These are phyloP conservation scores for Tonatia bakeri DNA, from an alignment of 2,113 vertebrate species.

Conservation along the genomic window DNA sequence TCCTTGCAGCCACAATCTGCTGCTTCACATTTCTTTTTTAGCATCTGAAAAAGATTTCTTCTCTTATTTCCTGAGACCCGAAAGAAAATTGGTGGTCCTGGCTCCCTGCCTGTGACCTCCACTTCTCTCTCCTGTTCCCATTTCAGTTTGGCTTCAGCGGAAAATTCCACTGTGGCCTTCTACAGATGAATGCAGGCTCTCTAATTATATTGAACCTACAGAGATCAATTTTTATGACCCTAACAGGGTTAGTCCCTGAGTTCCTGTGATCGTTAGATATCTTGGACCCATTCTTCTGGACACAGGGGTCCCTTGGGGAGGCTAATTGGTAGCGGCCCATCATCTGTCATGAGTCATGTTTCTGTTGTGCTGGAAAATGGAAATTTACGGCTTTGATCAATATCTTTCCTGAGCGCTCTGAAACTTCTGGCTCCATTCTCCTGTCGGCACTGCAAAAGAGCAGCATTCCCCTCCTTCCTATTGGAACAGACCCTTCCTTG, in stretches of 20 bases:
- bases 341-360: background rate
- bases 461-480: background rate
- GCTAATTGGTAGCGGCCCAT: background rate
- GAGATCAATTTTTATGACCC: slow-evolving; percentile 27
- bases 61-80: background rate
- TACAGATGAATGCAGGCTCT: background rate
- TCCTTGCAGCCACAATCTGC: background rate
- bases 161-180: slow-evolving; percentile 53
- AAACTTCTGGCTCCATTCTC: slow-evolving; percentile 25
- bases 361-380: background rate
- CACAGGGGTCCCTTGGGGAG: background rate
- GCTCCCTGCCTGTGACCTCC: background rate
- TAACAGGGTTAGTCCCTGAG: background rate
- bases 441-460: background rate
- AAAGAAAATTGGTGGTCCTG: background rate
- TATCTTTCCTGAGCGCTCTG: background rate
- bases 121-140: background rate
- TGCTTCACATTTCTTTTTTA: background rate
- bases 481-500: background rate
- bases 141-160: background rate
- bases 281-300: background rate
- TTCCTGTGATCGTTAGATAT: background rate
- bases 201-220: slow-evolving; percentile 30
- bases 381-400: slow-evolving; percentile 42
- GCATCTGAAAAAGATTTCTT: background rate